Conservation (phyloP, 2,797 vertebrate genomes). For the Syngnathus rostellatus region DNA sequence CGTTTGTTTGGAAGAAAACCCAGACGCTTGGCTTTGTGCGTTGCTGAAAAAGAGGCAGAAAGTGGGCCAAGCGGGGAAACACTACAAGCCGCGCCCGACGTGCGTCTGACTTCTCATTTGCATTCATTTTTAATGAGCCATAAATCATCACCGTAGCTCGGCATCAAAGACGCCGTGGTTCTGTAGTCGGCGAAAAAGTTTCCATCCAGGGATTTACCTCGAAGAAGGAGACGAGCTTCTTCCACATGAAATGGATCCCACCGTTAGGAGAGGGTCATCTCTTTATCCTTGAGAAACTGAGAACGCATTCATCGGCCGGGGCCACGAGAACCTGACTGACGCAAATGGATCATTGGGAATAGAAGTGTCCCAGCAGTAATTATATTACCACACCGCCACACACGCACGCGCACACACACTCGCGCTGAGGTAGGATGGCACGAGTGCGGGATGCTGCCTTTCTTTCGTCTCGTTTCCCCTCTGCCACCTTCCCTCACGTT, state of each 20-base stretch:
- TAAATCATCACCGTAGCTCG: constrained; percentile 41
- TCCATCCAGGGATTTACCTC: constrained; percentile 60
- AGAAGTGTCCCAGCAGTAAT: constrained; percentile 78
- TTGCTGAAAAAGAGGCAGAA: background rate
- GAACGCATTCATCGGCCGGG: constrained; percentile 75
- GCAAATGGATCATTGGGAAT: constrained; percentile 82
- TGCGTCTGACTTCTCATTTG: constrained; percentile 24
- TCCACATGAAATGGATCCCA: constrained; percentile 74
- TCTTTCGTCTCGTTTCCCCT: constrained; percentile 60
- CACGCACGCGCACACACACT: constrained; percentile 70
- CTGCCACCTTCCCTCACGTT: constrained; percentile 33
- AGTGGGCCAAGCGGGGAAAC: constrained; percentile 12
- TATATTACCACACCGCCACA: constrained; percentile 74
- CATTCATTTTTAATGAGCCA: constrained; percentile 51
- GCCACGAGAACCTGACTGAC: constrained; percentile 72
- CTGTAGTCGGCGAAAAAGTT: constrained; percentile 54
- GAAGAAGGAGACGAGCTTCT: constrained; percentile 57
- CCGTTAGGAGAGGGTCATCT: constrained; percentile 72
- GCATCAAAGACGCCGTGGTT: constrained; percentile 46
- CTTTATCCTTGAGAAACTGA: constrained; percentile 82
- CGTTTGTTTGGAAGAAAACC: background rate
- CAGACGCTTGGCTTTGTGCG: constrained; percentile 3
- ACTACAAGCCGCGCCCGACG: constrained; percentile 9
- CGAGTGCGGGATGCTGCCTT: constrained; percentile 62
- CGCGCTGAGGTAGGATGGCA: constrained; percentile 65